Conservation (phyloP, 2,113 vertebrate species). For the Synchiropus splendidus region DNA sequence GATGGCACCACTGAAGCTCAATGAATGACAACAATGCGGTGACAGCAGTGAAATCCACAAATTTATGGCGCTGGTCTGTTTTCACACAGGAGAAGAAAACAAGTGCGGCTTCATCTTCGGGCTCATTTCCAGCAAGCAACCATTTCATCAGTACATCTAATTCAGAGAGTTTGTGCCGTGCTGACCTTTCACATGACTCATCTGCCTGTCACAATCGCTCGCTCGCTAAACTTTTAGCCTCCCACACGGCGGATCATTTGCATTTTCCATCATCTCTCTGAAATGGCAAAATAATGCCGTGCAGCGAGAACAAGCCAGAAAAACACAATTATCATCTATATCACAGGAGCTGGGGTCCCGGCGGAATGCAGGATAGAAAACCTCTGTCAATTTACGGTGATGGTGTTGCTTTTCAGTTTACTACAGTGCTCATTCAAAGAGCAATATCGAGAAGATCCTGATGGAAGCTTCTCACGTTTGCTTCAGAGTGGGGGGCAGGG, state of each 20-base stretch:
- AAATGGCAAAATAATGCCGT: conserved; percentile 24
- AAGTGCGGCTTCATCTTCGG: no score
- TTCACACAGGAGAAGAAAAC: no score
- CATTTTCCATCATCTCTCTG: conserved; percentile 34
- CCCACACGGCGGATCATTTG: conserved; percentile 32
- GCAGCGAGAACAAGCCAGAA: conserved; percentile 12
- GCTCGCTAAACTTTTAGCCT: conserved; percentile 22
- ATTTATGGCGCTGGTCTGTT: no score
- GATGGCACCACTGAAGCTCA: conserved; percentile 23
- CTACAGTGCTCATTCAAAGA: conserved; percentile 12
- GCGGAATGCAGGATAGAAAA: conserved; percentile 8
- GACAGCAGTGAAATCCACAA: neutral
- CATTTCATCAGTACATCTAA: no score
- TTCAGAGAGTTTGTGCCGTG: neutral
- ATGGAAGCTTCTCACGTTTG: no score
- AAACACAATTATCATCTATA: conserved; percentile 23
- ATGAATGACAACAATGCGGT: conserved; percentile 12
- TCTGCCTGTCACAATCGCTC: conserved; percentile 29
- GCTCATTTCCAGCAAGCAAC: no score
- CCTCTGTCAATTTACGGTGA: conserved; percentile 18
- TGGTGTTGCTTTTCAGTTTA: conserved; percentile 23
- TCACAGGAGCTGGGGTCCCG: conserved; percentile 7
- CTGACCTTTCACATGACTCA: conserved; percentile 39
- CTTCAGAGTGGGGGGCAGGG: no score
- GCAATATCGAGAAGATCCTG: conserved; percentile 17